Evolutionary conservation across 1,140 invertebrate genomes (phyloP).

Genomic region (Hyposmocoma kahamanoa): DNA sequence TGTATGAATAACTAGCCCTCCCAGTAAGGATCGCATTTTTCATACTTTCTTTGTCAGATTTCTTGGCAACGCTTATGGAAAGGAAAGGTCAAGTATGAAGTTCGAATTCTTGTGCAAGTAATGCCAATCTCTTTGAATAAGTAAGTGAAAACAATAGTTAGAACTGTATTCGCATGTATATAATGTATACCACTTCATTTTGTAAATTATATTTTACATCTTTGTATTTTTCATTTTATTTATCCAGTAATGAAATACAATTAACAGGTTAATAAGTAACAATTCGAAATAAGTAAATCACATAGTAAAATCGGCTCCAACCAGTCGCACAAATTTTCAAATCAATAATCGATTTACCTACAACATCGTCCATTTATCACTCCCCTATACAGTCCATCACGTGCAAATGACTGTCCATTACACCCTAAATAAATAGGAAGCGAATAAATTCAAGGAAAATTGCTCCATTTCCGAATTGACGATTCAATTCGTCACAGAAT

Average conservation of each 20-base stretch:
- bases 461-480: constrained; percentile 64
- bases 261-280: not conserved
- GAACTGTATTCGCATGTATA: too few species aligned
- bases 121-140: too few species aligned
- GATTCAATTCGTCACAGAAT: constrained; percentile 56
- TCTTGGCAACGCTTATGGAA: too few species aligned
- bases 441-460: constrained; percentile 56
- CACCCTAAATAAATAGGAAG: constrained; percentile 56
- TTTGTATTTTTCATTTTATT: too few species aligned
- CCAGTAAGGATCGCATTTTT: too few species aligned
- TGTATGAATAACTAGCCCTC: not conserved
- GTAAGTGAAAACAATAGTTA: too few species aligned
- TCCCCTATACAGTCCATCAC: constrained; percentile 23
- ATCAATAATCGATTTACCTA: constrained; percentile 45
- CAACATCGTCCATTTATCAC: constrained; percentile 36
- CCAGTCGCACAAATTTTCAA: constrained; percentile 15
- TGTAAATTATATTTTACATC: too few species aligned
- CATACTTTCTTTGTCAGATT: too few species aligned
- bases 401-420: constrained; percentile 40
- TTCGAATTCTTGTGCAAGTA: too few species aligned
- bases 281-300: constrained; percentile 6
- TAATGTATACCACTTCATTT: too few species aligned
- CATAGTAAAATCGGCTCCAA: constrained; percentile 8
- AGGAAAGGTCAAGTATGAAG: too few species aligned
- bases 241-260: not conserved